These are phyloP conservation scores for Stomatorhinus walkeri DNA, from an alignment of 2,797 vertebrate species.

Conservation along the genomic window DNA sequence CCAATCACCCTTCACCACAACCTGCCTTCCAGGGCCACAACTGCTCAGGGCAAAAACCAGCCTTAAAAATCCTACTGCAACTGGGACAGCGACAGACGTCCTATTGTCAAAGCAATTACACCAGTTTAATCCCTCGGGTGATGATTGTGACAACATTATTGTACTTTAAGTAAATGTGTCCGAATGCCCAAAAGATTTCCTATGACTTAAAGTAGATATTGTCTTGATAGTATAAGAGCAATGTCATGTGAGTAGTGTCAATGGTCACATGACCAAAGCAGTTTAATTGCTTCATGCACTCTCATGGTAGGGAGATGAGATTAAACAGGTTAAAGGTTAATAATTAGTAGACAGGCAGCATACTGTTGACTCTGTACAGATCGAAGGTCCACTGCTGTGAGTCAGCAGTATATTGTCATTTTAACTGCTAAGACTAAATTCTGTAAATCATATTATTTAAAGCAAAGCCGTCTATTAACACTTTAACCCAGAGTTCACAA, in stretches of 20 bases:
- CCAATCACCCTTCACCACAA: background rate
- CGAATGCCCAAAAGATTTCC: background rate
- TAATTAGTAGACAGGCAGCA: constrained; percentile 16
- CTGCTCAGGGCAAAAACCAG: background rate
- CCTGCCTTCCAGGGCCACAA: background rate
- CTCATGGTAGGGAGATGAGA: background rate
- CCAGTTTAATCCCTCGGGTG: background rate
- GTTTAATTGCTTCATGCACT: background rate
- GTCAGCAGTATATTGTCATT: background rate
- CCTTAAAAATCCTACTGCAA: background rate
- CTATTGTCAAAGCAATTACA: background rate
- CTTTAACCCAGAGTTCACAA: background rate
- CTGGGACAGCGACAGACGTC: background rate
- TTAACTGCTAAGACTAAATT: background rate
- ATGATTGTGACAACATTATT: background rate
- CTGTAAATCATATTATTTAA: background rate
- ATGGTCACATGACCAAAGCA: background rate
- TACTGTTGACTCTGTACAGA: constrained; percentile 38
- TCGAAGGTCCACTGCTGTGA: constrained; percentile 46
- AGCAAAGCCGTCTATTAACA: background rate
- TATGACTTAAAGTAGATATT: background rate
- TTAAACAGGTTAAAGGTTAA: constrained; percentile 7
- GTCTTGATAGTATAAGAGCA: background rate
- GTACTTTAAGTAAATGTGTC: background rate
- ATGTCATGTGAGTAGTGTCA: background rate